Conservation (phyloP, 2,888 invertebrate species). For the Stenoptilia bipunctidactyla region DNA sequence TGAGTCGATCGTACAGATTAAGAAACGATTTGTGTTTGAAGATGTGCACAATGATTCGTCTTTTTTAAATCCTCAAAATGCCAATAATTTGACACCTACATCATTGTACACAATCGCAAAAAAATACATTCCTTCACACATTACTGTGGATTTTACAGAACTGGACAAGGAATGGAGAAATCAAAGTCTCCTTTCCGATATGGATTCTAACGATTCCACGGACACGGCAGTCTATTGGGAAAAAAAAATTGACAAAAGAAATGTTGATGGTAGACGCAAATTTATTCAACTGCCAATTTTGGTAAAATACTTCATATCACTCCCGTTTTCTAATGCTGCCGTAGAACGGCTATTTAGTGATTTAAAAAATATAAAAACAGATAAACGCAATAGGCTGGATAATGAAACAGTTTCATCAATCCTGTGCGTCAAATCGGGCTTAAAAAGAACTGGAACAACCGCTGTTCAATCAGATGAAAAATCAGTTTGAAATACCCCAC, state of each 20-base stretch:
- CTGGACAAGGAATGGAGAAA: neutral
- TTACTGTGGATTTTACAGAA: no score
- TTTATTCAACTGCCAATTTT: slow-evolving; percentile 9
- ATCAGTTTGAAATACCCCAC: slow-evolving; percentile 9
- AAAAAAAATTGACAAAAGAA: no score
- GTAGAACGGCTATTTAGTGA: slow-evolving; percentile 7
- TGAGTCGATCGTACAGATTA: slow-evolving; percentile 7
- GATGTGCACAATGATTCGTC: slow-evolving; percentile 8
- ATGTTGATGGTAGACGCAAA: slow-evolving; percentile 6
- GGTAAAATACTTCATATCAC: slow-evolving; percentile 8
- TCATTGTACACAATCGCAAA: slow-evolving; percentile 4
- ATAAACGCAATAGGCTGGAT: slow-evolving; percentile 8
- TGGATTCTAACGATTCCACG: neutral
- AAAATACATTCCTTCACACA: no score
- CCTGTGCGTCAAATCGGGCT: slow-evolving; percentile 8
- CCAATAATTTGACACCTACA: slow-evolving; percentile 7
- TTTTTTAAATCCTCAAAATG: slow-evolving; percentile 7
- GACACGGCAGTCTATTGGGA: no score
- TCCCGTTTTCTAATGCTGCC: slow-evolving; percentile 8
- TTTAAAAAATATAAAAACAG: slow-evolving; percentile 8
- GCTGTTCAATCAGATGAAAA: slow-evolving; percentile 8
- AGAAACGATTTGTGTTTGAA: slow-evolving; percentile 7
- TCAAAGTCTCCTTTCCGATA: slow-evolving; percentile 3
- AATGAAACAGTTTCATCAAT: slow-evolving; percentile 10
- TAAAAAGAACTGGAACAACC: slow-evolving; percentile 9